Conservation (phyloP, 2,888 invertebrate genomes). For the Pherbina coryleti region DNA sequence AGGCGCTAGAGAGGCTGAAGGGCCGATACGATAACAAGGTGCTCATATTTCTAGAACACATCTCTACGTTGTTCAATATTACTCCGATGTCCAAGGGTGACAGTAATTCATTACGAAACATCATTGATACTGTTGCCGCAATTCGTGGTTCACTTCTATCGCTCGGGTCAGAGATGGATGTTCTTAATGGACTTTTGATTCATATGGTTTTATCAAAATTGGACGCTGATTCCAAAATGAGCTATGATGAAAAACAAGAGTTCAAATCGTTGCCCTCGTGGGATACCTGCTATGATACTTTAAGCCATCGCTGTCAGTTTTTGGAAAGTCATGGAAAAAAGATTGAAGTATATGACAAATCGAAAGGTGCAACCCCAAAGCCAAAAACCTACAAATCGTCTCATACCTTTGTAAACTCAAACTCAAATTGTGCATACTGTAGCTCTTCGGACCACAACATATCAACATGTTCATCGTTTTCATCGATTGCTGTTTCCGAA, state of each 20-base stretch:
- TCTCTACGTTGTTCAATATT: background rate
- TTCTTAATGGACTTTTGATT: conserved; percentile 24
- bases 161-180: conserved; percentile 20
- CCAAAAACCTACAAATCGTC: too few species aligned
- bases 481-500: too few species aligned
- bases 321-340: conserved; percentile 5
- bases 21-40: too few species aligned
- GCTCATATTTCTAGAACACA: too few species aligned
- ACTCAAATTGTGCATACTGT: too few species aligned
- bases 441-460: too few species aligned
- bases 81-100: background rate
- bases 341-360: background rate
- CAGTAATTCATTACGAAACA: background rate
- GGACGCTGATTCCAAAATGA: background rate
- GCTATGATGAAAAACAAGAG: conserved; percentile 23
- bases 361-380: too few species aligned
- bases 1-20: too few species aligned
- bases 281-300: conserved; percentile 24
- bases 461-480: too few species aligned
- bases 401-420: too few species aligned
- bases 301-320: conserved; percentile 34
- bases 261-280: conserved; percentile 22
- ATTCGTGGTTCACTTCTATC: background rate
- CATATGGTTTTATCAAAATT: conserved; percentile 7
- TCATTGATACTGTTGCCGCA: background rate